Evolutionary conservation across 2,113 vertebrate genomes (phyloP), one percentile per base, ranked within the genome.

Genomic region (Furnarius figulus): DNA sequence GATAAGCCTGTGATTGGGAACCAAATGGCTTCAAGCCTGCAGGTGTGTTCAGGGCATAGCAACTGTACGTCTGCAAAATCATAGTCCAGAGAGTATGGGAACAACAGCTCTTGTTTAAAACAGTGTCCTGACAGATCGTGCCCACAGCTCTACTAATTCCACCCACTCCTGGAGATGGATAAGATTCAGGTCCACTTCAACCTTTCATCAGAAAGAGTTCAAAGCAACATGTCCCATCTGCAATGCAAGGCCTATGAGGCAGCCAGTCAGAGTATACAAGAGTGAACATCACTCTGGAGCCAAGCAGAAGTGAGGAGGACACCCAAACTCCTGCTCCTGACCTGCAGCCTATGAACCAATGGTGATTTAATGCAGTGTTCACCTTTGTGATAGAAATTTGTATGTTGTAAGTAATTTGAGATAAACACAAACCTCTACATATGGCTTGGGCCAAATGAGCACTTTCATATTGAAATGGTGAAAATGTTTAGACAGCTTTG

Each of bases 381-480:
- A 47, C 25, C 13, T 88, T 91, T 76, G 31, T 42, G 52, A 47
- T 1, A 47, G 23, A 18, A 42, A 72, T 55, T 52, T 85, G 11
- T 23, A n/a, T 50, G 52, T 67, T 81, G 79, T 65, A 49, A 87
- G 49, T 85, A 71, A 95, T 77, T 81, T 90, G 33, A 84, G 40
- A 33, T 62, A 62, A 94, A 92, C 28, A 10, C 47, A 8, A 81
- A 70, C 72, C 50, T 88, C 82, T 49, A 71, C 30, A 23, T 52
- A 66, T 61, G 39, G 33, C 68, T 77, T 40, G 3, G 6, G 33
- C 28, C 76, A 82, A 94, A 87, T 70, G 11, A 90, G 23, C 56
- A 78, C 92, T 94, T 96, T 96, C 33, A 35, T 70, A 59, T n/a
- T 37, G 49, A 91, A 91, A 70, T n/a, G 91, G 47, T 75, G 79